These are phyloP conservation scores for Erannis defoliaria DNA, from an alignment of 2,888 invertebrate species.

Conservation along the genomic window DNA sequence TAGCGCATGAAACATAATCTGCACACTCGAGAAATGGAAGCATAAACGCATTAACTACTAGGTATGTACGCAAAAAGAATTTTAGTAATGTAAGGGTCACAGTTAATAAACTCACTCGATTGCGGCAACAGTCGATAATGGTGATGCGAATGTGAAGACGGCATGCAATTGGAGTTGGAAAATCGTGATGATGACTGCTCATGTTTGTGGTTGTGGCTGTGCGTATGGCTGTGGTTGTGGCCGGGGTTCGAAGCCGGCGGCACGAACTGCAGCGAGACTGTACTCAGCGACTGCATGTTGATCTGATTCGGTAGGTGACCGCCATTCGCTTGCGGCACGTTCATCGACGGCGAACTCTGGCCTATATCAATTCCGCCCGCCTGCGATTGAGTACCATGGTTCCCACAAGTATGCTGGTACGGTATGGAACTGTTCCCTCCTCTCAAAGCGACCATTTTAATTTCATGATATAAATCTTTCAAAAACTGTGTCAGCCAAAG, in stretches of 20 bases:
- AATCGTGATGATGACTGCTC: slow-evolving; percentile 70
- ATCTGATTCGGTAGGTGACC: slow-evolving; percentile 67
- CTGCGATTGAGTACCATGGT: slow-evolving; percentile 69
- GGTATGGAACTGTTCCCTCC: slow-evolving; percentile 70
- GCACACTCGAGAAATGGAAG: slow-evolving; percentile 24
- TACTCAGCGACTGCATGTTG: slow-evolving; percentile 68
- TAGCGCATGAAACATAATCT: slow-evolving; percentile 47
- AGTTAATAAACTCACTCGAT: slow-evolving; percentile 70
- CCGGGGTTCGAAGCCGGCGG: slow-evolving; percentile 45
- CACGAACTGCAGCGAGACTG: slow-evolving; percentile 68
- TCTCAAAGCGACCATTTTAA: slow-evolving; percentile 82
- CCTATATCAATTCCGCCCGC: slow-evolving; percentile 67
- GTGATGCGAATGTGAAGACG: slow-evolving; percentile 61
- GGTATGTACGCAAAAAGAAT: slow-evolving; percentile 2
- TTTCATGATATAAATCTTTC: slow-evolving; percentile 82
- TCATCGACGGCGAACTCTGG: slow-evolving; percentile 72
- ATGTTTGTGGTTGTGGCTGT: slow-evolving; percentile 58
- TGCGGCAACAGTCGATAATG: slow-evolving; percentile 74
- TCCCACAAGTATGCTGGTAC: slow-evolving; percentile 68
- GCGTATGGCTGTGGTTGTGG: slow-evolving; percentile 34
- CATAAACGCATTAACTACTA: slow-evolving; percentile 2
- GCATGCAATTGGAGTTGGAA: slow-evolving; percentile 69
- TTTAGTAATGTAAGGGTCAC: slow-evolving; percentile 3
- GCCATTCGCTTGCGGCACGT: slow-evolving; percentile 66
- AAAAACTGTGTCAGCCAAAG: slow-evolving; percentile 80